Evolutionary conservation across 1,140 invertebrate genomes (phyloP), one percentile per base, ranked within the genome.

Genomic region (Conus betulinus): DNA sequence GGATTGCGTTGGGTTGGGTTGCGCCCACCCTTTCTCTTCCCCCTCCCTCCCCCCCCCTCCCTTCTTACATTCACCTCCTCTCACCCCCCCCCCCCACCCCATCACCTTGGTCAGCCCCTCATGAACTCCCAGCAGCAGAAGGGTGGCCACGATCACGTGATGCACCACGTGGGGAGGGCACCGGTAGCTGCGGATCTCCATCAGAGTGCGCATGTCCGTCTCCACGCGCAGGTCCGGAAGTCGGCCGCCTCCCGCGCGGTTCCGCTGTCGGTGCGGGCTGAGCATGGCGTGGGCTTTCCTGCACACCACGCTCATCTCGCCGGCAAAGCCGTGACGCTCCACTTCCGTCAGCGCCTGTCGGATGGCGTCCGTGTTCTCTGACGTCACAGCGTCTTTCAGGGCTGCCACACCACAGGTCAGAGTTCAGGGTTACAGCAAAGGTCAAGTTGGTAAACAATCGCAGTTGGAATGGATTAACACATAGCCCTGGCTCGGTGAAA

Each of bases 181-280:
- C 87, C 84, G 84, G 81, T 90, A 90, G 67, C 88, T 84, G 79
- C 90, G 86, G 52, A 90, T 88, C 88, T 90, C 90, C 51, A 79
- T 39, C 87, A 90, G 51, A 57, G 88, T 89, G 74, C 83, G 87
- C 53, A 88, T 74, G 67, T 88, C 87, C 51, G 74, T 60, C 52
- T 87, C 85, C 23, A 78, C 74, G 13, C 20, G 67, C 85, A 87
- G 51, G 17, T 6, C 85, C 52, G 52, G 71, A 78, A 79, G 74
- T 78, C 13, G 8, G 27, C 25, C 15, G 67, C 13, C 6, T 6
- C 11, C 11, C 0, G 11, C 6, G 67, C 67, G 67, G 67, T 13
- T 20, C 13, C 13, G 67, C 8, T 79, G 78, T 15, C n/a, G 52
- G 85, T 87, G 85, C 3, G 71, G 85, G 25, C 52, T 87, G 11